Evolutionary conservation across 37 sponge, comb jelly and placozoan species (phyloP), one percentile per base, ranked within the genome.

Genomic region (Aphrocallistes beatrix): DNA sequence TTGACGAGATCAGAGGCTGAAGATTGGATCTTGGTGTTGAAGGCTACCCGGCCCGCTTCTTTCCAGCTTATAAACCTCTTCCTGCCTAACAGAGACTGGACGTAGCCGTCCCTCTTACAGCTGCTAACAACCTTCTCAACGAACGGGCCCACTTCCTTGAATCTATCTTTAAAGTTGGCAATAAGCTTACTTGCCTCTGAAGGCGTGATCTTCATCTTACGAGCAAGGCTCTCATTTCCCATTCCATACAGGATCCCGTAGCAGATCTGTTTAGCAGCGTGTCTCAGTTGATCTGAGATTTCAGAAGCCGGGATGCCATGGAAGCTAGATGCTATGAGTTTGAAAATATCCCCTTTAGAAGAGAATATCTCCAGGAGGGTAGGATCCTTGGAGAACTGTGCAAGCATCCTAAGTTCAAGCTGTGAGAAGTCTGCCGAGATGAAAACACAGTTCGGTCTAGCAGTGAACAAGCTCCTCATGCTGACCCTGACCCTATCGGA

Each of bases 171-270:
- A 87, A 99, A 99, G 25, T 87, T 87, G 1, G 93, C 91, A 85
- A 99, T 90, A 39, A 99, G 95, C 39, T 89, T 45, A 3, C 83
- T 81, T n/a, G 99, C 99, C 37, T 95, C 94, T n/a, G 88, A 86
- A n/a, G 89, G 90, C 0, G 50, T 9, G 23, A 95, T 88, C 16
- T 85, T 87, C 48, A 99, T 85, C 86, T 99, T 91, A 36, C 89
- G 87, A 23, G 91, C 94, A 16, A 99, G 87, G 37, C 89, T 89
- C 37, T 88, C 91, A 17, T 92, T 60, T 1, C 96, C 94, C 50
- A 99, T 99, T 0, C 99, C 99, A 83, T 99, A 99, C 28, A 99
- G 23, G 87, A 99, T 95, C 0, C 99, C 99, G 51, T 99, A 99
- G 88, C 99, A 95, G 19, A 99, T 87, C 51, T 94, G 94, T 51